Conservation (phyloP, 2,797 vertebrate genomes). For the Pseudomugil gertrudae region DNA sequence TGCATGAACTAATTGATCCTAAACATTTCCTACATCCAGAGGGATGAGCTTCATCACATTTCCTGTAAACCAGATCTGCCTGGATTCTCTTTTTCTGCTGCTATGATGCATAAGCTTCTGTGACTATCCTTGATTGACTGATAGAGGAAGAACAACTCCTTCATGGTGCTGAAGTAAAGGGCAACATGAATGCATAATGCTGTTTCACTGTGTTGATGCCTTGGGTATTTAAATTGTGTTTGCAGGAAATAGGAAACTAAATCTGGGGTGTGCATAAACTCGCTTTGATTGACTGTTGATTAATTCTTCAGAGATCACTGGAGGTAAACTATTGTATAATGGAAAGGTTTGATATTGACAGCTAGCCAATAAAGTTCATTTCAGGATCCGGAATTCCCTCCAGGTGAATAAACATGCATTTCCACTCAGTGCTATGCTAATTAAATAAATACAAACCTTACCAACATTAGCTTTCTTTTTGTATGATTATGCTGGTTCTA, state of each 20-base stretch:
- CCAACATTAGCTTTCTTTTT: conserved; percentile 59
- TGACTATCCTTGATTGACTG: conserved; percentile 61
- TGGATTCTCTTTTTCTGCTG: not conserved
- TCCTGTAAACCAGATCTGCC: conserved; percentile 18
- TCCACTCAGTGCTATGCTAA: conserved; percentile 60
- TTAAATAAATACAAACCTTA: conserved; percentile 72
- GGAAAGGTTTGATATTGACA: conserved; percentile 77
- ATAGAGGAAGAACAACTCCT: conserved; percentile 55
- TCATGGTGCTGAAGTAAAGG: conserved; percentile 46
- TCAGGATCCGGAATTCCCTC: conserved; percentile 66
- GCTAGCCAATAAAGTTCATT: conserved; percentile 67
- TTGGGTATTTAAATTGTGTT: conserved; percentile 72
- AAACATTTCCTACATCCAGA: conserved; percentile 3
- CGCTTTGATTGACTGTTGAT: conserved; percentile 79
- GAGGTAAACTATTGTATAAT: conserved; percentile 77
- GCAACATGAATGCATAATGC: conserved; percentile 71
- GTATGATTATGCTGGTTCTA: conserved; percentile 10
- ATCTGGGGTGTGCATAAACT: conserved; percentile 73
- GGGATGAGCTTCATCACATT: conserved; percentile 7
- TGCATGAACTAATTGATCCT: conserved; percentile 16
- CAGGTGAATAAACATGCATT: conserved; percentile 71
- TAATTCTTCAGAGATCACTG: conserved; percentile 75
- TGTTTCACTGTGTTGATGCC: conserved; percentile 50
- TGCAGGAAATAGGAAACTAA: conserved; percentile 70
- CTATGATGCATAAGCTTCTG: conserved; percentile 33